These are phyloP conservation scores for Macquaria australasica DNA, from an alignment of 2,113 vertebrate genomes.

Conservation along the genomic window DNA sequence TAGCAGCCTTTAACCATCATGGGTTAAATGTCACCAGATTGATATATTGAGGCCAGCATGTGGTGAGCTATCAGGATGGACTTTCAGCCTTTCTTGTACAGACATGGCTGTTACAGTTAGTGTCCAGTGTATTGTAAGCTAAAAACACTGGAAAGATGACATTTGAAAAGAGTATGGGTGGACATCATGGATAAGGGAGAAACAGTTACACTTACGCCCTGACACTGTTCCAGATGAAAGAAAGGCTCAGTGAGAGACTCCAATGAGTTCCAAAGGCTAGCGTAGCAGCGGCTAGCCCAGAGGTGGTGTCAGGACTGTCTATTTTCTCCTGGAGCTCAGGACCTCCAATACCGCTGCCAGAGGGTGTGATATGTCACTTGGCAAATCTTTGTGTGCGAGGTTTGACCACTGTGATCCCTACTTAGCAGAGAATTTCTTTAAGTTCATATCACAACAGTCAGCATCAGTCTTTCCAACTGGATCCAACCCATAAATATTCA, in stretches of 20 bases:
- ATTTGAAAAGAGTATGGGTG: background rate
- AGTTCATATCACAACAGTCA: background rate
- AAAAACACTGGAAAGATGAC: background rate
- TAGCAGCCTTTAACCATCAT: background rate
- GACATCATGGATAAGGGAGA: background rate
- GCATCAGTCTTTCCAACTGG: background rate
- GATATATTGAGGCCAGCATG: too few relatives aligned
- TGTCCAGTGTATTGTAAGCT: background rate
- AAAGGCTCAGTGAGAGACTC: background rate
- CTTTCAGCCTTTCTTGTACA: background rate
- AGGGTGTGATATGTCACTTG: background rate
- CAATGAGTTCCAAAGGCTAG: background rate
- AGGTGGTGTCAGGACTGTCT: background rate
- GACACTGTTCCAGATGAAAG: background rate
- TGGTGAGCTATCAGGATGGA: background rate
- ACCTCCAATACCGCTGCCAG: background rate
- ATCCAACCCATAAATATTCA: conserved; percentile 2
- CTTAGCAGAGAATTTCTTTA: background rate
- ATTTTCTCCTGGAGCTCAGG: background rate
- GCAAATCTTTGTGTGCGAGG: background rate
- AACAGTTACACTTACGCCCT: too few relatives aligned
- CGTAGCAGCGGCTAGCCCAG: background rate
- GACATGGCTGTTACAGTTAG: background rate
- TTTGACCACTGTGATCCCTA: background rate
- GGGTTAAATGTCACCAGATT: background rate